Evolutionary conservation across 2,797 vertebrate genomes (phyloP), one percentile per base, ranked within the genome.

Genomic region (Hemibagrus guttatus): DNA sequence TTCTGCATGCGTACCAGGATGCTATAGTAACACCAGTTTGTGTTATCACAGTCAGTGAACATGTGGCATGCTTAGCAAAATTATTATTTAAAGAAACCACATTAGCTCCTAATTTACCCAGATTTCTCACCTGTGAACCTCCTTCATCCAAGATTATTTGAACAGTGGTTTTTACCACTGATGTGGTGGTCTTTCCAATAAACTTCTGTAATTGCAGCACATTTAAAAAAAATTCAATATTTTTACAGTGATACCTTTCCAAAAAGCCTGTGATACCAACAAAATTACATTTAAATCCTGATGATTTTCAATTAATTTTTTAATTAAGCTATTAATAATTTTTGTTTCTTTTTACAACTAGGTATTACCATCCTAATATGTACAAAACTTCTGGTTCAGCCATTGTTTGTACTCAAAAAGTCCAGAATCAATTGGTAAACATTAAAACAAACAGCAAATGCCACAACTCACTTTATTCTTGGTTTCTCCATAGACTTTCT

Each of bases 41-140:
- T 31, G 19, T 58, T 35, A 79, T 35, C 52, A 31, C 49, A 54
- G 75, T 31, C 13, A 54, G 39, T 7, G 6, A 13, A 63, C 21
- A 59, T 26, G 56, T 42, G 58, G 31, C 35, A 56, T 63, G 39
- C 8, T 31, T 3, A 2, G 17, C 17, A 54, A 79, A 59, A 49
- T 81, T 46, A 81, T n/a, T 46, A 81, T 28, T 28, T 64, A 9
- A 81, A 81, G 3, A 81, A 81, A 64, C 8, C 16, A 49, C 46
- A 46, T 58, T 39, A 13, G 64, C 9, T 59, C 21, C 21, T 28
- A 31, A 81, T 52, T 42, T 13, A 79, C 31, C 11, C 23, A 78
- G 54, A 90, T 63, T 64, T 6, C 87, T 92, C 94, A 99, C 98
- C 97, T 99, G 97, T 82, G 96, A 97, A 91, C 92, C 94, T 72